Conservation (phyloP, 2,797 vertebrate species). For the Pipistrellus pygmaeus region DNA sequence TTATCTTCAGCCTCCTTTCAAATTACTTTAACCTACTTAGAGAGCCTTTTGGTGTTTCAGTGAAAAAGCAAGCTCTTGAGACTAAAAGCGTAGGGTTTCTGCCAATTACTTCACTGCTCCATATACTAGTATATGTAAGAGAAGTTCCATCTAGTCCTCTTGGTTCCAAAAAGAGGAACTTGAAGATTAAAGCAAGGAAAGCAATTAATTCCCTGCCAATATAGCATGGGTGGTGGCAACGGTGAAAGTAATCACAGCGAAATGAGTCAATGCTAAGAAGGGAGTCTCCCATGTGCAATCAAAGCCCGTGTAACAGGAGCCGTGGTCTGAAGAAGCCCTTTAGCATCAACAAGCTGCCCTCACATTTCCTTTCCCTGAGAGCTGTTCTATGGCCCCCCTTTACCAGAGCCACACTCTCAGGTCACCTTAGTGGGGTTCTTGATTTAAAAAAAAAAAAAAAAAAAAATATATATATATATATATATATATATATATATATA, state of each 20-base stretch:
- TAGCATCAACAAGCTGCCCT: background rate
- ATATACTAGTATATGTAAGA: background rate
- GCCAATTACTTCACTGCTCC: background rate
- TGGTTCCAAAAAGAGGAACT: background rate
- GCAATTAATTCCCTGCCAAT: background rate
- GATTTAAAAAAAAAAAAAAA: background rate
- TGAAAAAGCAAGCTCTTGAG: constrained; percentile 20
- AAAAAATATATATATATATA: too few species aligned
- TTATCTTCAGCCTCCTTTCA: constrained; percentile 57
- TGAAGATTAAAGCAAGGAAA: constrained; percentile 36
- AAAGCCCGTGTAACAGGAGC: background rate
- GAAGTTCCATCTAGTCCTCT: background rate
- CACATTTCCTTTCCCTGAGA: background rate
- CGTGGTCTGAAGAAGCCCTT: background rate
- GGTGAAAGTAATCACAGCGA: background rate
- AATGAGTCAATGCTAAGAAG: background rate
- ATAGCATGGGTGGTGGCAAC: background rate
- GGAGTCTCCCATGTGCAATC: background rate
- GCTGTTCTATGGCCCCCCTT: background rate
- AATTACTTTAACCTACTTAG: constrained; percentile 51
- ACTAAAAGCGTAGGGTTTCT: background rate
- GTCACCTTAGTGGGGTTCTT: background rate
- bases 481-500: too few species aligned
- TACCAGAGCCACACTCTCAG: background rate
- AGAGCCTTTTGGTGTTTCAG: constrained; percentile 2